Percentiles rank a stretch among this genome's conserved stretches.
These are phyloP conservation scores for Pangasius mekongensis DNA, from an alignment of 2,797 vertebrate genomes.

Conservation along the genomic window DNA sequence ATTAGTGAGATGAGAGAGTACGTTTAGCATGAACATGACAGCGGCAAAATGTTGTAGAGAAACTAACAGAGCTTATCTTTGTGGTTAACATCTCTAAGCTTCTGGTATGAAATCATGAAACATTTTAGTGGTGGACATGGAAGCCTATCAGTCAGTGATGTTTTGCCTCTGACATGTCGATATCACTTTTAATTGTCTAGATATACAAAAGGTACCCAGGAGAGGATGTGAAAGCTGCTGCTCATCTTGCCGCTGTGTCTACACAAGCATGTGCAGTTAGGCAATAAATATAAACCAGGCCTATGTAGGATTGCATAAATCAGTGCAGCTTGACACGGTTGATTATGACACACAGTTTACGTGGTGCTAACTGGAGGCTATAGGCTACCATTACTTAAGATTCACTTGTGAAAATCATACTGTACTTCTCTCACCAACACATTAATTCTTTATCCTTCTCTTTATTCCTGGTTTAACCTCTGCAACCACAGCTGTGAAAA, in stretches of 20 bases:
- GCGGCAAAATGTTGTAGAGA: background rate
- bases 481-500: constrained; percentile 17
- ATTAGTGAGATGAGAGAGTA: background rate
- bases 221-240: background rate
- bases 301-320: background rate
- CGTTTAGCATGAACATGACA: background rate
- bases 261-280: background rate
- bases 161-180: background rate
- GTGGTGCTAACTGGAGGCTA: background rate
- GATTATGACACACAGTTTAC: background rate
- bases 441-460: background rate
- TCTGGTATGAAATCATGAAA: background rate
- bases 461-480: background rate
- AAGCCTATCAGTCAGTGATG: background rate
- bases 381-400: background rate
- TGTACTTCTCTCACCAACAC: background rate
- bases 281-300: background rate
- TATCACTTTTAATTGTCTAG: background rate
- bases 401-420: background rate
- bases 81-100: background rate
- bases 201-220: background rate
- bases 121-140: background rate
- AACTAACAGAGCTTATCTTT: background rate
- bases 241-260: background rate
- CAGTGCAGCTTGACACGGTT: background rate